phyloP scores from a whole-genome alignment of 2,113 vertebrate species.

The Colius striatus region DNA sequence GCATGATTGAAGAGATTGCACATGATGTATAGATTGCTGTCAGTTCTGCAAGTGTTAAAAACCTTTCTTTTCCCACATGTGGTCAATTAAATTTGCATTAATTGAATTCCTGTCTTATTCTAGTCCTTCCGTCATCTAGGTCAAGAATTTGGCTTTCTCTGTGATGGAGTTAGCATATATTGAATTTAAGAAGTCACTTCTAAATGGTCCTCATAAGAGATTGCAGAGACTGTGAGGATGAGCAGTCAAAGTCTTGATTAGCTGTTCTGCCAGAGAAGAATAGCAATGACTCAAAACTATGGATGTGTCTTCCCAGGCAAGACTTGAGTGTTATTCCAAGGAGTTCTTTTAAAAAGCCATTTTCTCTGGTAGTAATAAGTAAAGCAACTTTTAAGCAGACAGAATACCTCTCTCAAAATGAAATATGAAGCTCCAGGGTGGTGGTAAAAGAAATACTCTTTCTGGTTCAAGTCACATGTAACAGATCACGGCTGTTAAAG shows the following conservation, averaged over 20 bases:
- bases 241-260: slow-evolving; percentile 43
- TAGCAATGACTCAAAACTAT: slow-evolving; percentile 1
- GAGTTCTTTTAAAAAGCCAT: neutral
- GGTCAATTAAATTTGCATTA: neutral
- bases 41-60: slow-evolving; percentile 7
- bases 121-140: neutral
- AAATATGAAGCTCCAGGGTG: slow-evolving; percentile 29
- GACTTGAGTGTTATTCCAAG: slow-evolving; percentile 3
- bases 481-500: slow-evolving; percentile 9
- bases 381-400: slow-evolving; percentile 31
- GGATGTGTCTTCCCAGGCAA: neutral
- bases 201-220: neutral
- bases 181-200: slow-evolving; percentile 17
- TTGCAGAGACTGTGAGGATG: neutral
- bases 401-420: slow-evolving; percentile 12
- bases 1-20: neutral
- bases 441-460: slow-evolving; percentile 27
- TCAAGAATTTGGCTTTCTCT: slow-evolving; percentile 22
- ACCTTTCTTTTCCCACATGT: neutral
- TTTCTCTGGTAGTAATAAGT: neutral
- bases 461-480: slow-evolving; percentile 37
- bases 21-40: neutral
- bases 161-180: neutral
- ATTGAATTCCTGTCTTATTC: slow-evolving; percentile 28
- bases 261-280: slow-evolving; percentile 14